phyloP scores from a whole-genome alignment of 2,797 vertebrate species.

The Tragopan temminckii region DNA sequence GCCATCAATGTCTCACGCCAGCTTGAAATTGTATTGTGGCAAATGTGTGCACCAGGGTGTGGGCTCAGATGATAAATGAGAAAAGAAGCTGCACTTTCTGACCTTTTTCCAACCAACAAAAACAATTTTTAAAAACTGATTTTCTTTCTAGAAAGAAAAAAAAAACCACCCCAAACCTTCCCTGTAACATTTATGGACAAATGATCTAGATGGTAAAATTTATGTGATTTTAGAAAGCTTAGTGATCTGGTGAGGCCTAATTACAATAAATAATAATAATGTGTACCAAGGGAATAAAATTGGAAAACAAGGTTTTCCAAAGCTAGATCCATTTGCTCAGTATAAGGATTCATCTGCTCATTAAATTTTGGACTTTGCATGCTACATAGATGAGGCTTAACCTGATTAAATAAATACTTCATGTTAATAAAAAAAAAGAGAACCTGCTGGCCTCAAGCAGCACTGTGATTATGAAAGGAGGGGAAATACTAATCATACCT shows the following conservation, averaged over 20 bases:
- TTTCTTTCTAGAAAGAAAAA: slow-evolving; percentile 6
- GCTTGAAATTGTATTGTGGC: neutral
- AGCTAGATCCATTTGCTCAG: slow-evolving; percentile 35
- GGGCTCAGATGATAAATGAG: neutral
- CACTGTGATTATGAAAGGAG: neutral
- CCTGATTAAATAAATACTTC: slow-evolving; percentile 32
- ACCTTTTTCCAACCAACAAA: neutral
- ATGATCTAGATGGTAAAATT: slow-evolving; percentile 26
- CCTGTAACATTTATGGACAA: neutral
- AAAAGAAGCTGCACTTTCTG: neutral
- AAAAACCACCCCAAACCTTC: neutral
- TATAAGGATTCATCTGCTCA: slow-evolving; percentile 35
- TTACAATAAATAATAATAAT: slow-evolving; percentile 62
- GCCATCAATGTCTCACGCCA: neutral
- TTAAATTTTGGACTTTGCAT: slow-evolving; percentile 36
- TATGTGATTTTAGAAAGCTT: slow-evolving; percentile 42
- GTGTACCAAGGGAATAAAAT: slow-evolving; percentile 38
- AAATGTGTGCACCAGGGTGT: rapidly evolving
- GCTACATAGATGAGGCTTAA: neutral
- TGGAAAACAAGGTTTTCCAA: slow-evolving; percentile 37
- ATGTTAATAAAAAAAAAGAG: neutral
- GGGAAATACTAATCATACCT: neutral
- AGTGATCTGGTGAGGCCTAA: slow-evolving; percentile 43
- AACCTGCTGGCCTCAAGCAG: slow-evolving; percentile 1
- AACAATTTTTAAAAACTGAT: neutral